phyloP scores from a whole-genome alignment of 2,113 vertebrate species.

The Cranoglanis bouderius region DNA sequence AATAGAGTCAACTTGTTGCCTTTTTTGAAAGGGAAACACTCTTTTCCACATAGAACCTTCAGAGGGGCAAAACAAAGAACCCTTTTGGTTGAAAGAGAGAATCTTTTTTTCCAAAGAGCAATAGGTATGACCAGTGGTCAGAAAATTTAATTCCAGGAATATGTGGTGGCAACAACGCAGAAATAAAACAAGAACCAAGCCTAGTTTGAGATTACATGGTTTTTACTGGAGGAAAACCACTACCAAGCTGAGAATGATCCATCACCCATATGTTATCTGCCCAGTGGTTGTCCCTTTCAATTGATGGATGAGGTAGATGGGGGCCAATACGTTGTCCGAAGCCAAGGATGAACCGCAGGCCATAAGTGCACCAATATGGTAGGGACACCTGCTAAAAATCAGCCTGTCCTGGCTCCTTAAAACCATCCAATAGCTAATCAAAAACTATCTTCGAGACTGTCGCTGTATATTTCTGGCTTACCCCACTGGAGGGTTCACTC shows the following conservation, averaged over 20 bases:
- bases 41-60: background rate
- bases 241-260: background rate
- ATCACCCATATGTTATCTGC: background rate
- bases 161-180: background rate
- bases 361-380: background rate
- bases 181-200: background rate
- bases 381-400: no score
- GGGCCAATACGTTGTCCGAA: background rate
- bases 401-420: background rate
- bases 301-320: background rate
- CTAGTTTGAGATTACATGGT: background rate
- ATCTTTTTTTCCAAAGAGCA: background rate
- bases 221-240: background rate
- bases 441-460: background rate
- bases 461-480: background rate
- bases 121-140: background rate
- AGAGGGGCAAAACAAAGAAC: background rate
- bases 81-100: background rate
- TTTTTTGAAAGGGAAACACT: background rate
- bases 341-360: background rate
- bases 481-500: constrained; percentile 1
- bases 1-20: background rate
- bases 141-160: background rate
- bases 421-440: background rate
- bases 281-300: background rate